A percentile compares a stretch with the other conserved stretches of the same genome.
These are phyloP conservation scores for Semnornis frantzii DNA, from an alignment of 2,113 vertebrate species.

Conservation along the genomic window DNA sequence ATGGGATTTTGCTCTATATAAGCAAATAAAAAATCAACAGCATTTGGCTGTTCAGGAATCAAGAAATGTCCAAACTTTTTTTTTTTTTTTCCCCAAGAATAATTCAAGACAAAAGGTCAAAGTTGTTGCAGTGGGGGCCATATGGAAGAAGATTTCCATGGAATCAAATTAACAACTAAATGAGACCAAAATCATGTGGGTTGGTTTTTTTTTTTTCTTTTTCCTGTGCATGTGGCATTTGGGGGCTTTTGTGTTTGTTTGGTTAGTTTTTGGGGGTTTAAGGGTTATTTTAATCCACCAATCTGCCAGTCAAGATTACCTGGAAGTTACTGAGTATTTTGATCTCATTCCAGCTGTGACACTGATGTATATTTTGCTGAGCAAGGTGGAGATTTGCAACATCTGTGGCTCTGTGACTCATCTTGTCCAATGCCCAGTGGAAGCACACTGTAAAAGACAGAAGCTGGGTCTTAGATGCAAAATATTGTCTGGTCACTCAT, in stretches of 20 bases:
- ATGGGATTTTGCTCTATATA: slow-evolving; percentile 43
- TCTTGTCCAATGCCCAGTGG: not conserved
- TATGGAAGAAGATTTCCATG: not conserved
- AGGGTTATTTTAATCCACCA: not conserved
- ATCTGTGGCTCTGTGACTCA: not conserved
- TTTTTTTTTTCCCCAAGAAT: not conserved
- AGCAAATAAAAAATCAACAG: slow-evolving; percentile 5
- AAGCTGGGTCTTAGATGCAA: not conserved
- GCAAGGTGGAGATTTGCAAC: not conserved
- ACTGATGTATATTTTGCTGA: not conserved
- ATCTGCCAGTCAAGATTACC: not conserved
- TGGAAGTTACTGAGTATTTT: not conserved
- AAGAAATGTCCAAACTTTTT: not conserved
- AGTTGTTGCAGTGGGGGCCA: not conserved
- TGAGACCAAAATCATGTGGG: not conserved
- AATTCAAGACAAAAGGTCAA: not conserved
- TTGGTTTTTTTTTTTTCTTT: no score
- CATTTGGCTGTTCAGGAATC: slow-evolving; percentile 35
- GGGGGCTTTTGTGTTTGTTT: not conserved
- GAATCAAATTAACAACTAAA: not conserved
- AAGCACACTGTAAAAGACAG: not conserved
- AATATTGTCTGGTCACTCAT: not conserved
- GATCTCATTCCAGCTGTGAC: not conserved
- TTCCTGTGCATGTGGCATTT: not conserved
- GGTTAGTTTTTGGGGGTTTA: not conserved